These are phyloP conservation scores for Dynastes hyllus DNA, from an alignment of 2,888 invertebrate species.

Conservation along the genomic window DNA sequence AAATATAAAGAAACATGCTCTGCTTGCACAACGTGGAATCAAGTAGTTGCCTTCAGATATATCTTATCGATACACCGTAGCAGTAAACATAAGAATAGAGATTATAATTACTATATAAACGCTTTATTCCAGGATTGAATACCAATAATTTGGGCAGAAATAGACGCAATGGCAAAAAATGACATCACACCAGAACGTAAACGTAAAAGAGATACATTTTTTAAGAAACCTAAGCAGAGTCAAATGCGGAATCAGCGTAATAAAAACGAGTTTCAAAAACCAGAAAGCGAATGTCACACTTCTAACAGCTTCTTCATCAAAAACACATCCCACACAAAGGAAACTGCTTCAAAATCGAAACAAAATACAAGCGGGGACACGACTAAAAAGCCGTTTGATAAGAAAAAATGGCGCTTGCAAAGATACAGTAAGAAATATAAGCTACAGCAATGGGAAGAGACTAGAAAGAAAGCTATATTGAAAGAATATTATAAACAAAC, in stretches of 20 bases:
- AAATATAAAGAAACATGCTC: no score
- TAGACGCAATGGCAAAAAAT: slow-evolving; percentile 46
- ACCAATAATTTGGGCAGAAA: slow-evolving; percentile 47
- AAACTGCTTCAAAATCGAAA: slow-evolving; percentile 30
- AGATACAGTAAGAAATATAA: slow-evolving; percentile 83
- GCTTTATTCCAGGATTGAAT: slow-evolving; percentile 61
- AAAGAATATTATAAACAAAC: slow-evolving; percentile 75
- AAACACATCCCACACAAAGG: slow-evolving; percentile 1
- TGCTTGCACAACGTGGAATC: no score
- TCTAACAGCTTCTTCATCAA: slow-evolving; percentile 25
- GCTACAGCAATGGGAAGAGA: slow-evolving; percentile 80
- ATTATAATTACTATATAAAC: slow-evolving; percentile 52
- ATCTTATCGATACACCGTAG: no score
- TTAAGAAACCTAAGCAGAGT: slow-evolving; percentile 48
- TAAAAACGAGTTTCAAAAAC: slow-evolving; percentile 22
- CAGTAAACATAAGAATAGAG: no score
- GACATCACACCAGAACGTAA: slow-evolving; percentile 45
- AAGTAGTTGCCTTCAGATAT: no score
- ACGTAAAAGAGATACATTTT: slow-evolving; percentile 46
- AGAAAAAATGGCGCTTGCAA: slow-evolving; percentile 78
- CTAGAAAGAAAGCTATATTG: slow-evolving; percentile 75
- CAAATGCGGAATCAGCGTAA: neutral
- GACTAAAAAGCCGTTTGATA: slow-evolving; percentile 78
- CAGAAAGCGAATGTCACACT: neutral
- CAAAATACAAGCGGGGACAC: slow-evolving; percentile 12